Conservation (phyloP, 2,797 vertebrate genomes). For the Danio aesculapii region DNA sequence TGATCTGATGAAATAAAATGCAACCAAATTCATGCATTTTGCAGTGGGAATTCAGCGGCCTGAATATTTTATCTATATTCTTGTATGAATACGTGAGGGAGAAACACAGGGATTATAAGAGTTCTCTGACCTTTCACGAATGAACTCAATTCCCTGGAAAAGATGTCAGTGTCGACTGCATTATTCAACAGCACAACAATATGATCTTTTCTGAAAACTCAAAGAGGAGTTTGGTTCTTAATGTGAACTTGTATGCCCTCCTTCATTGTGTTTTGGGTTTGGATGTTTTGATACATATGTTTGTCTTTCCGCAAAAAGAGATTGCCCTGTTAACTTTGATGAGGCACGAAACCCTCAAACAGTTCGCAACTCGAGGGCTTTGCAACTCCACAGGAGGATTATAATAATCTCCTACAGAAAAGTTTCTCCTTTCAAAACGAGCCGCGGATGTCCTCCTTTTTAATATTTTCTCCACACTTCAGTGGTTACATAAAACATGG, state of each 20-base stretch:
- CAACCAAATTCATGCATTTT: background rate
- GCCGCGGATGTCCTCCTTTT: background rate
- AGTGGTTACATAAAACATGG: background rate
- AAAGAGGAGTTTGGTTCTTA: background rate
- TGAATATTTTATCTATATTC: background rate
- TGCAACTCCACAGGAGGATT: background rate
- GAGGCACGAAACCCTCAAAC: background rate
- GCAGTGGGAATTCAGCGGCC: background rate
- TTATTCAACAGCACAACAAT: background rate
- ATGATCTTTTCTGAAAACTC: background rate
- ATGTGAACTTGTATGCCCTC: too few relatives aligned
- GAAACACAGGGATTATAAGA: background rate
- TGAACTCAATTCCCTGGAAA: background rate
- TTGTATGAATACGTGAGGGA: background rate
- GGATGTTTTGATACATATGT: background rate
- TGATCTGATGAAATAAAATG: background rate
- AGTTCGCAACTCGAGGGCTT: background rate
- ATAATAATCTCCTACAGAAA: background rate
- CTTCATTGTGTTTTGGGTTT: background rate
- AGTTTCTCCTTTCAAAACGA: background rate
- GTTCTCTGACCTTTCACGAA: conserved; percentile 5
- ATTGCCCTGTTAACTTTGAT: background rate
- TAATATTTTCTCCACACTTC: background rate
- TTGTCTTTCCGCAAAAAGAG: background rate
- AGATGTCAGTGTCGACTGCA: background rate